Evolutionary conservation across 1,140 invertebrate species (phyloP).

Genomic region (Leptoteleia sp.): DNA sequence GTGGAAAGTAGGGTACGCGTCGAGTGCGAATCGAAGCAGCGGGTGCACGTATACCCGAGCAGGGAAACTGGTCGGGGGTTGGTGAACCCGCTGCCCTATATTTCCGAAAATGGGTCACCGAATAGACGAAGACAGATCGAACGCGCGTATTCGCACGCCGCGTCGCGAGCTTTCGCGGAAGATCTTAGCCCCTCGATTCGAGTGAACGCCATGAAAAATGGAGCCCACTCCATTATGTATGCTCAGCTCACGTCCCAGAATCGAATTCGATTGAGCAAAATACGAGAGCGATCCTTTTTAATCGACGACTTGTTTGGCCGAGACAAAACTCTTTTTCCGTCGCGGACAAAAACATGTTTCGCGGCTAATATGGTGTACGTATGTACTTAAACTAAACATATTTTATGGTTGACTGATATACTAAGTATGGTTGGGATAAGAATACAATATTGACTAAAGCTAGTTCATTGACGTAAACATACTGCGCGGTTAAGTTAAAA

Average conservation of each 20-base stretch:
- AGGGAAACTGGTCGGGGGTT: slow-evolving; percentile 52
- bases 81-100: slow-evolving; percentile 66
- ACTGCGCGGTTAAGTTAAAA: too few species aligned
- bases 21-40: slow-evolving; percentile 35
- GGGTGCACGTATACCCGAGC: slow-evolving; percentile 31
- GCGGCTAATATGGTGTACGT: too few species aligned
- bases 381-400: too few species aligned
- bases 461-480: too few species aligned
- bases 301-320: slow-evolving; percentile 1
- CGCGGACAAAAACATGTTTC: too few species aligned
- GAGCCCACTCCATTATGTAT: slow-evolving; percentile 28
- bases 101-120: slow-evolving; percentile 66
- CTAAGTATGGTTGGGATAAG: too few species aligned
- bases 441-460: too few species aligned
- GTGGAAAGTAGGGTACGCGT: slow-evolving; percentile 51
- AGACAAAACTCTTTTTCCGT: too few species aligned
- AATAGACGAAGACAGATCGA: slow-evolving; percentile 57
- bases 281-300: background rate
- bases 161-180: slow-evolving; percentile 19
- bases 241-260: slow-evolving; percentile 15
- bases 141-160: slow-evolving; percentile 41
- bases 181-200: slow-evolving; percentile 24
- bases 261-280: slow-evolving; percentile 3
- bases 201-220: slow-evolving; percentile 34
- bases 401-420: too few species aligned